Percentiles rank a stretch among this genome's conserved stretches.
phyloP scores from a whole-genome alignment of 2,113 vertebrate genomes.

The Steatornis caripensis region DNA sequence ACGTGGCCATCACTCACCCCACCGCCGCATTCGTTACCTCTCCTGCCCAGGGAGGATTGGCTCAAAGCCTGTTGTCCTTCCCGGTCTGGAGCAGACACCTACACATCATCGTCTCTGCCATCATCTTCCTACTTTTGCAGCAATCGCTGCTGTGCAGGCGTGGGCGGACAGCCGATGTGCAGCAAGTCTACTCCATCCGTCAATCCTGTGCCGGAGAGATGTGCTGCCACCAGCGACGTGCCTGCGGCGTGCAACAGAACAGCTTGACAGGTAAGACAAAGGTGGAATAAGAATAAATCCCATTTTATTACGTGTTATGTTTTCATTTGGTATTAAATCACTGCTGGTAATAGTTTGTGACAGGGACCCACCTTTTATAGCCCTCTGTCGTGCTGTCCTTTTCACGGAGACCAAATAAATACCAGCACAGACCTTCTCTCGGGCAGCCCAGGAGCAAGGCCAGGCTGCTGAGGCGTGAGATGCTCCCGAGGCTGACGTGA shows the following conservation, averaged over 20 bases:
- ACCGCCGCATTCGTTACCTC: neutral
- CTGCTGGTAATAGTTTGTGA: neutral
- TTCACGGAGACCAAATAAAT: neutral
- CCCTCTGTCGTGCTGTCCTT: neutral
- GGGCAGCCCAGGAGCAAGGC: neutral
- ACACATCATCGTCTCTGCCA: neutral
- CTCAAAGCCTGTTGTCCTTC: neutral
- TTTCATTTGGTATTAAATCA: slow-evolving; percentile 1
- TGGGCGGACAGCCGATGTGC: neutral
- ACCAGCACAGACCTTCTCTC: neutral
- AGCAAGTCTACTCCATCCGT: neutral
- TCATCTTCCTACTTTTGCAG: neutral
- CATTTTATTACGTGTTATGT: neutral
- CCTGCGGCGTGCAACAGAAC: rapidly evolving
- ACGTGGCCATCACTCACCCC: rapidly evolving
- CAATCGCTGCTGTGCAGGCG: neutral
- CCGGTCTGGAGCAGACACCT: neutral
- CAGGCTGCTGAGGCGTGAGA: neutral
- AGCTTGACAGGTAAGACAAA: neutral
- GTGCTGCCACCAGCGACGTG: rapidly evolving
- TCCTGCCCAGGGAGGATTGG: neutral
- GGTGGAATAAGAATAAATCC: neutral
- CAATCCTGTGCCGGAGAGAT: neutral
- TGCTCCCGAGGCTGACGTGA: rapidly evolving
- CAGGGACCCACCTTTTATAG: neutral